phyloP scores from a whole-genome alignment of 2,888 invertebrate species.

The Pomacea canaliculata region DNA sequence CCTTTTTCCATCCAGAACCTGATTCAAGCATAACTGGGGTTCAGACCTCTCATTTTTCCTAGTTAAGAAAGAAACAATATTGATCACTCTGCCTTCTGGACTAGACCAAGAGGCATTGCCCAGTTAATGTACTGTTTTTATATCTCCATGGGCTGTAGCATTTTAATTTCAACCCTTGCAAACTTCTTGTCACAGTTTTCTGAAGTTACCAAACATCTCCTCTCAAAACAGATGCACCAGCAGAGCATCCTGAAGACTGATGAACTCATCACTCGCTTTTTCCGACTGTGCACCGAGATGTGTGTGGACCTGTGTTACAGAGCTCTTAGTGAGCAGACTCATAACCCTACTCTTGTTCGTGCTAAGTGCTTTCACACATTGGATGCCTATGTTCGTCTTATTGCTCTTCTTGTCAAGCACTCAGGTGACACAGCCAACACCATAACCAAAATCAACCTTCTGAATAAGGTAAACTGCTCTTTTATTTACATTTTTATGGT shows the following conservation, averaged over 20 bases:
- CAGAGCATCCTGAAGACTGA: conserved; percentile 97
- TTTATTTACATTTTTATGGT: not conserved
- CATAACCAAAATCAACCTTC: conserved; percentile 94
- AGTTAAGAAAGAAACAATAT: too few relatives aligned
- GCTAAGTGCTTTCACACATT: conserved; percentile 95
- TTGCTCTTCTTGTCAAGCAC: conserved; percentile 90
- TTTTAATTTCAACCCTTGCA: not conserved
- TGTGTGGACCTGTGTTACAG: conserved; percentile 95
- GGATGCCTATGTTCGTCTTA: conserved; percentile 94
- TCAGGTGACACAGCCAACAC: conserved; percentile 79
- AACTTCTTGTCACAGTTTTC: not conserved
- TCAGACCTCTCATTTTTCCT: too few relatives aligned
- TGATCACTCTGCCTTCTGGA: too few relatives aligned
- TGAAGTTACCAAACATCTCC: not conserved
- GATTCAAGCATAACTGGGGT: too few relatives aligned
- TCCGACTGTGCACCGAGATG: conserved; percentile 95
- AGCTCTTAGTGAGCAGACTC: conserved; percentile 79
- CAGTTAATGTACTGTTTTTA: too few relatives aligned
- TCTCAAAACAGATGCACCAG: conserved; percentile 83
- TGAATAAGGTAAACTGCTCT: conserved; percentile 83
- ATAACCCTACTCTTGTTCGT: conserved; percentile 77
- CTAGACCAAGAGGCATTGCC: too few relatives aligned
- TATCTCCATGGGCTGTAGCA: too few relatives aligned
- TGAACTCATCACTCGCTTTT: conserved; percentile 96
- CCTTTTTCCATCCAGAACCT: too few relatives aligned